Base-by-base conservation (phyloP, 1,140 invertebrate species). In the Acromyrmex charruanus region DNA sequence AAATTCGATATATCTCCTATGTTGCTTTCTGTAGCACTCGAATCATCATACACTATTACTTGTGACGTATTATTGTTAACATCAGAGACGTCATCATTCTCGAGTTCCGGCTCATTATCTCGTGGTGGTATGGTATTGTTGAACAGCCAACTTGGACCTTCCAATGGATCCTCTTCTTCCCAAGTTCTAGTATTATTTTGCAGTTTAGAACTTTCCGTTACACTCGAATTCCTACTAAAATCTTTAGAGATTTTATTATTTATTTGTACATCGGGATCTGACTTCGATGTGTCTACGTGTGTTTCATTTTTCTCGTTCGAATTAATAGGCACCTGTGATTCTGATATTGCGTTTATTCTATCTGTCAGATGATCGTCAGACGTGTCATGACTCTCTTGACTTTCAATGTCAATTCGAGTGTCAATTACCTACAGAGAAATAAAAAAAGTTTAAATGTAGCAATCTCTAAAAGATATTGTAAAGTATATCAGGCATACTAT, bases 131-230 rank as follows among this genome's bases (percentile, higher is more conserved):
- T 58, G 1, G 16, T 75, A 63, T 89, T 86, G 66, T 89, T 86
- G n/a, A 93, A 92, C 74, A 93, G 84, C 95, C 95, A 95, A 51
- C 95, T 95, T 6, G 95, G 90, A 3, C 95, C 95, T 87, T 95
- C 95, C 2, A 95, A 28, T 0, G 94, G 94, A 93, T 95, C 95
- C 0, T 94, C 92, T 2, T 94, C 92, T 0, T 94, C 92, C 59
- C 28, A 66, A 63, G 65, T 16, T n/a, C 69, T 49, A 2, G 14
- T 10, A 63, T 35, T 12, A 80, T 10, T 53, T 53, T 59, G 51
- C 21, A 51, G 10, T 28, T 3, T 89, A 7, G 16, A 14, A 10
- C 51, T 80, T 75, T 53, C 9, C 18, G 35, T n/a, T 4, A 39
- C 18, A 14, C 49, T 31, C n/a, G 14, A 28, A 31, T 39, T 21